phyloP scores from a whole-genome alignment of 2,113 vertebrate species.

The Limnothrissa miodon region DNA sequence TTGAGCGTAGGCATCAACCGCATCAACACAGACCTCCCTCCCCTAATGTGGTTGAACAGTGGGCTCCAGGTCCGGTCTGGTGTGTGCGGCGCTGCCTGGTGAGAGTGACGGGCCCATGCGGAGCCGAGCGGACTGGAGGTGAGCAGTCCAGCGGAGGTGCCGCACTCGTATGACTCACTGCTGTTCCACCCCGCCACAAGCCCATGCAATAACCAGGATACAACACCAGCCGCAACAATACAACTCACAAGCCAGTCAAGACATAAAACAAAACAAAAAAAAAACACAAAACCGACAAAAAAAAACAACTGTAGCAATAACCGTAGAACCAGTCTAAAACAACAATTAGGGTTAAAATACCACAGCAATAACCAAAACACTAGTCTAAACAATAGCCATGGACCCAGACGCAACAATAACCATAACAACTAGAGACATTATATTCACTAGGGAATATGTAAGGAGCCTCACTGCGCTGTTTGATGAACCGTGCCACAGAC shows the following conservation, averaged over 20 bases:
- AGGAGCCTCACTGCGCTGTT: not conserved
- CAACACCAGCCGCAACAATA: too few species aligned
- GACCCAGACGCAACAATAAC: not conserved
- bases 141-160: too few species aligned
- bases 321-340: not conserved
- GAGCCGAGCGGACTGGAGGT: too few species aligned
- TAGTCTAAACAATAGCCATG: not conserved
- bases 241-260: too few species aligned
- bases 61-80: not conserved
- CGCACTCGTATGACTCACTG: constrained; percentile 6
- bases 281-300: not conserved
- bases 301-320: not conserved
- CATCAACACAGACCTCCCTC: not conserved
- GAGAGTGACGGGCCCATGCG: not conserved
- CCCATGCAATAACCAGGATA: too few species aligned
- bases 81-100: not conserved
- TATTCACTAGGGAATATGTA: not conserved
- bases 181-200: not conserved
- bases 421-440: not conserved
- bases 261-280: not conserved
- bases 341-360: too few species aligned
- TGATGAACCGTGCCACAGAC: too few species aligned
- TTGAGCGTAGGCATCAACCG: not conserved
- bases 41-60: not conserved
- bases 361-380: too few species aligned